Evolutionary conservation across 2,797 vertebrate species (phyloP).

Genomic region (Gouania willdenowi): DNA sequence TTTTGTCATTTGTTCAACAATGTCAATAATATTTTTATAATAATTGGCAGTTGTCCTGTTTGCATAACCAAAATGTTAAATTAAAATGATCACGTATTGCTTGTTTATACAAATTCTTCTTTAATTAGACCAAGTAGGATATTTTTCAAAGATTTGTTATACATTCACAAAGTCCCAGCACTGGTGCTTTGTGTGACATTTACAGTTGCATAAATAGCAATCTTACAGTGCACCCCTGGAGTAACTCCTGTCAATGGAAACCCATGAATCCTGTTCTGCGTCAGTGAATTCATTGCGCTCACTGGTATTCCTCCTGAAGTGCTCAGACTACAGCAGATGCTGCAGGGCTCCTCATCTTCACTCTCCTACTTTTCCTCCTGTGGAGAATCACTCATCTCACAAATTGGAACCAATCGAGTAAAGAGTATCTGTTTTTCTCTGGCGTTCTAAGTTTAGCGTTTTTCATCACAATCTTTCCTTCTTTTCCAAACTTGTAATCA

Average conservation of each 20-base stretch:
- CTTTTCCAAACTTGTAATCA: no score
- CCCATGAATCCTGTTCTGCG: conserved; percentile 8
- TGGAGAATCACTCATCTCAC: conserved; percentile 17
- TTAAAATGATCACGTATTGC: no score
- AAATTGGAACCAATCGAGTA: conserved; percentile 25
- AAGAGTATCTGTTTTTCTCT: conserved; percentile 20
- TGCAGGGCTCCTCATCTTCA: conserved; percentile 9
- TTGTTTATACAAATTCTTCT: no score
- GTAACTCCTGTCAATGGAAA: conserved; percentile 1
- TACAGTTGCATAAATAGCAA: conserved; percentile 5
- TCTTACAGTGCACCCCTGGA: conserved; percentile 7
- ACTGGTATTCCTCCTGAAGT: conserved; percentile 2
- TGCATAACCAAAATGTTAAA: no score
- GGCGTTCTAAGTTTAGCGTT: no score
- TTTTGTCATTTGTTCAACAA: no score
- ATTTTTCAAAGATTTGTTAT: background rate
- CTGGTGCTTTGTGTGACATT: conserved; percentile 1
- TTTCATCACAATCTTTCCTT: no score
- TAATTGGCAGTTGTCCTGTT: no score
- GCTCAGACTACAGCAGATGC: conserved; percentile 2
- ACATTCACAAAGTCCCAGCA: background rate
- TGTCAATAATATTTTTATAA: no score
- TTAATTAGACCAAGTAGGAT: no score
- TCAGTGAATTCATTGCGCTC: conserved; percentile 24
- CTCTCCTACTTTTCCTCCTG: background rate